Percentiles rank a stretch among this genome's conserved stretches.
Evolutionary conservation across 2,113 vertebrate genomes (phyloP).

Genomic region (Panthera tigris): DNA sequence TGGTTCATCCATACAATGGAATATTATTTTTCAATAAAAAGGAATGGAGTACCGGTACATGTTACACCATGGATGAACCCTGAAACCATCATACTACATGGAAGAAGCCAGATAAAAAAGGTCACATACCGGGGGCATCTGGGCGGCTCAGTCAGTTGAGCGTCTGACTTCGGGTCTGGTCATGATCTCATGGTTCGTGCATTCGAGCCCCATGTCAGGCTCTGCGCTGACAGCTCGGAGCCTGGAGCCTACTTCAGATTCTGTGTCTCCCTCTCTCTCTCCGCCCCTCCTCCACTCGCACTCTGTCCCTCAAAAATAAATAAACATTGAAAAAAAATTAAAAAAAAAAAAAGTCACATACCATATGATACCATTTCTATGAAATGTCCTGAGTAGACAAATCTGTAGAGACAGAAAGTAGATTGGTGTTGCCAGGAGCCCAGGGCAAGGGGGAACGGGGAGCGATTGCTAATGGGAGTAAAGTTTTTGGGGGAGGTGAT

Average conservation of each 20-base stretch:
- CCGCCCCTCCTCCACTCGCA: too few species aligned
- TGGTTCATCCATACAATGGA: background rate
- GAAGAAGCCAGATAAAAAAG: background rate
- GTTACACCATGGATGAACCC: background rate
- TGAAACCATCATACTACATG: background rate
- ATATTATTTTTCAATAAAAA: background rate
- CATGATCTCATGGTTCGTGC: too few species aligned
- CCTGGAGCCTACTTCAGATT: too few species aligned
- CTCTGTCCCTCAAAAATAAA: too few species aligned
- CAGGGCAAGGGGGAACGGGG: background rate
- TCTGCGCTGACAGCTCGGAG: too few species aligned
- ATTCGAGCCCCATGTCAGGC: too few species aligned
- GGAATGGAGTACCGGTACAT: background rate
- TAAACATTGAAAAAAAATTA: too few species aligned
- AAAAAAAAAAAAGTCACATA: background rate
- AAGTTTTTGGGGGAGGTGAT: background rate
- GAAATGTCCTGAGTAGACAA: background rate
- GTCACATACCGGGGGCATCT: background rate
- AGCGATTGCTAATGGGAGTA: background rate
- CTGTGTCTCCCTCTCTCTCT: too few species aligned
- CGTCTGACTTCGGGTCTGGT: too few species aligned
- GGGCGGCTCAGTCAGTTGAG: too few species aligned
- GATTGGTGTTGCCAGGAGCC: background rate
- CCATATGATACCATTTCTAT: background rate
- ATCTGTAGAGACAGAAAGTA: background rate